Evolutionary conservation across 2,888 invertebrate genomes (phyloP), one percentile per base, ranked within the genome.

Genomic region (Blastobasis lacticolella): DNA sequence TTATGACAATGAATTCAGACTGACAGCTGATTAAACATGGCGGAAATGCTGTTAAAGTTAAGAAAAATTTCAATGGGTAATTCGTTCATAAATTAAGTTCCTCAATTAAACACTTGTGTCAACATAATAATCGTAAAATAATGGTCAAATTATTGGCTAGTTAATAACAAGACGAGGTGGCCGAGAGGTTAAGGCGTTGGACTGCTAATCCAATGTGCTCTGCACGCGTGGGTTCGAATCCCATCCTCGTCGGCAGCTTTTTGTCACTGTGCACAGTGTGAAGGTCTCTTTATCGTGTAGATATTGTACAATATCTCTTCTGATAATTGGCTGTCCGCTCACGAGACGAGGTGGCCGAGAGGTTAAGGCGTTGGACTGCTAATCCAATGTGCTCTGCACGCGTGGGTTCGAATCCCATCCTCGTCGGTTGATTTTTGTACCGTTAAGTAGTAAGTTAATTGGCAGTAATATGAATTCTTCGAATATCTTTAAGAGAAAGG

Each of bases 131-230:
- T 1, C 23, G 23, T 23, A 23, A 23, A 23, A 1, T 23, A 23
- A 23, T 2, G 23, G 23, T 23, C 1, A 23, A 23, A 23, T 23
- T 23, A 2, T 23, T 23, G 23, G 23, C 23, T 23, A 23, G 2
- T 23, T 23, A 23, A n/a, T 23, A 23, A 23, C 23, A 23, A 40
- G 92, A 93, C 92, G 92, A 93, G 92, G 92, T 93, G 93, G 92
- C 93, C 93, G 93, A 93, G 93, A 92, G 93, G 93, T 93, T 93
- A 93, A 93, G 92, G 92, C 92, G 92, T 92, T 92, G 92, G 92
- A 92, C 92, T 93, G 93, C 93, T 93, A 93, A 93, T 93, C 93
- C 92, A 93, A 92, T 93, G 92, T 92, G 92, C 92, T 93, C 92
- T 93, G 92, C 93, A 92, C 92, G 93, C 93, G 92, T 92, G 92